These are phyloP conservation scores for Vireo altiloquus DNA, from an alignment of 2,113 vertebrate genomes.

Conservation along the genomic window DNA sequence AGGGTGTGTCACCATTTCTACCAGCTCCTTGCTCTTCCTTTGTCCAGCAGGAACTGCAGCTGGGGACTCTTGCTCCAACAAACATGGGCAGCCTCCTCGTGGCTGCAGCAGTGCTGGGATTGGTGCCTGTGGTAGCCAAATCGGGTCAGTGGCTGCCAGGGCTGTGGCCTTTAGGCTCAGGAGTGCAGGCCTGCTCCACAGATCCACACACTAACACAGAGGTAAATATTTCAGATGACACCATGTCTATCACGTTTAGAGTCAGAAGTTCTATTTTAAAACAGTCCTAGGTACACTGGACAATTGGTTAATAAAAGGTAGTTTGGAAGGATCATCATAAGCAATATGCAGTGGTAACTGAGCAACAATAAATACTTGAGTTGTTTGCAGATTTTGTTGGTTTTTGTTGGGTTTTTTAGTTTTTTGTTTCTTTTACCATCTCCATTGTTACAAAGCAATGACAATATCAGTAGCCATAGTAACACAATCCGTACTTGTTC, in stretches of 20 bases:
- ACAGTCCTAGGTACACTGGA: background rate
- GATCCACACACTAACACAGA: background rate
- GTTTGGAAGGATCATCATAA: background rate
- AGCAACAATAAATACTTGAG: background rate
- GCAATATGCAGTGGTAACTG: background rate
- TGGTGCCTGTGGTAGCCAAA: background rate
- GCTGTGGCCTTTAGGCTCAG: background rate
- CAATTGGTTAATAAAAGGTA: background rate
- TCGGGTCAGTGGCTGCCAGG: rapidly evolving
- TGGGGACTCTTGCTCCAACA: too few relatives aligned
- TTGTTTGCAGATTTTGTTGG: background rate
- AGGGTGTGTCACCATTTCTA: background rate
- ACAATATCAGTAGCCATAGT: background rate
- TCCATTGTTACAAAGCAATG: background rate
- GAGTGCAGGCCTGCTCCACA: background rate
- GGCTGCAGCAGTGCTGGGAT: background rate
- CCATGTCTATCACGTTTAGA: background rate
- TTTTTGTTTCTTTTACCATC: background rate
- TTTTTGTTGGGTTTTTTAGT: background rate
- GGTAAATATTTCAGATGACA: background rate
- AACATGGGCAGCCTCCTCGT: rapidly evolving
- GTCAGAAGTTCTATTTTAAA: background rate
- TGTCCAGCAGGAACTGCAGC: background rate
- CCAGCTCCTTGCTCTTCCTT: background rate
- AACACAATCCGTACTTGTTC: background rate